Evolutionary conservation across 2,797 vertebrate genomes (phyloP), one percentile per base, ranked within the genome.

Genomic region (Peromyscus melanophrys): DNA sequence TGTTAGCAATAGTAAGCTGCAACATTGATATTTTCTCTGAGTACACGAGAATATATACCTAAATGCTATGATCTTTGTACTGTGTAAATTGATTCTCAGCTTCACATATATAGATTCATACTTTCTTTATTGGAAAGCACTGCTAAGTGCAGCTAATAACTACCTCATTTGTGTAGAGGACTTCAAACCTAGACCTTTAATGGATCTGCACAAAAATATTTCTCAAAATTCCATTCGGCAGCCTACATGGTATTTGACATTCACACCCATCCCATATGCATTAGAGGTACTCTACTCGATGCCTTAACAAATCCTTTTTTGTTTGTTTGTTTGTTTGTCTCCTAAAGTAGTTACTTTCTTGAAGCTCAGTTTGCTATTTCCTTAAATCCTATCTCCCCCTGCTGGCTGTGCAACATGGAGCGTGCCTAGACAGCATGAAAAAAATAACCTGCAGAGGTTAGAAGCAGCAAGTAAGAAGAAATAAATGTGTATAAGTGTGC

Each of bases 371-470:
- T 88, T 88, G 43, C 95, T 98, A 97, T 99, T 99, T 99, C 98
- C 98, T 99, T 99, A 99, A 98, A 99, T 99, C 97, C 98, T 99
- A 98, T 97, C 98, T 99, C 99, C 99, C 99, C 98, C 99, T 99
- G 97, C 98, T 99, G 99, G 99, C 84, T 98, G 98, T 98, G 98
- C 97, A 99, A 98, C 98, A 98, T 88, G 97, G 97, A 98, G 84
- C 92, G 80, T 91, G 31, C 90, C 34, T 94, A 84, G 65, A 31
- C 96, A 88, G 81, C 55, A 6, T 0, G 0, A 40, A 73, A n/a
- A 90, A 34, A 40, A 73, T 6, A 25, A 43, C 73, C 43, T 77
- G 57, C 89, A 82, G 96, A 93, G 82, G 8, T 61, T 76, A 86
- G 57, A 17, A 37, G 69, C 77, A 96, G 27, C 89, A 13, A 77